phyloP scores from a whole-genome alignment of 2,113 vertebrate species.

The Erythrocercus mccallii region DNA sequence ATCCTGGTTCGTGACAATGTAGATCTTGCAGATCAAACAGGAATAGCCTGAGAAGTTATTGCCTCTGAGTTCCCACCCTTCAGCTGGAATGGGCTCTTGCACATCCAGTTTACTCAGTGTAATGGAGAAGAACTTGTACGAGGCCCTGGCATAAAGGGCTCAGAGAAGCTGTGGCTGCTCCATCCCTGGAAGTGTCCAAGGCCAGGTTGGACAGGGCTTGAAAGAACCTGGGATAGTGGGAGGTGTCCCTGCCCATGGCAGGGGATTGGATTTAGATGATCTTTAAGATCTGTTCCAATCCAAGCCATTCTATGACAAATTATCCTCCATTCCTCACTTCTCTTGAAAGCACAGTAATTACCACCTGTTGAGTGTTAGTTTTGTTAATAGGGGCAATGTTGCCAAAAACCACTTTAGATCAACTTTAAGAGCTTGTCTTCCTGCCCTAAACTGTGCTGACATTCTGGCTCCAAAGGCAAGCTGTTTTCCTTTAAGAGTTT shows the following conservation, averaged over 20 bases:
- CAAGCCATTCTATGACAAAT: not conserved
- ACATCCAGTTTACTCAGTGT: not conserved
- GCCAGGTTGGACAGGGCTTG: not conserved
- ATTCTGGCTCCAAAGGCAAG: not conserved
- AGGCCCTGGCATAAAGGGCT: too few relatives aligned
- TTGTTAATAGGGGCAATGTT: not conserved
- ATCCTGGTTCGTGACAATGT: rapidly evolving
- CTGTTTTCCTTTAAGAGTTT: not conserved
- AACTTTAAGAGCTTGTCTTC: not conserved
- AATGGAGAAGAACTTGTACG: rapidly evolving
- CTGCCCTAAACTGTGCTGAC: not conserved
- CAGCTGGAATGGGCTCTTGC: not conserved
- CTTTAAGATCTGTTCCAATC: not conserved
- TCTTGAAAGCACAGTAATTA: rapidly evolving
- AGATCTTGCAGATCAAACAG: not conserved
- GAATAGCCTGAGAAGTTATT: not conserved
- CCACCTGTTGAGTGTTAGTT: not conserved
- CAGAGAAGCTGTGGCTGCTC: not conserved
- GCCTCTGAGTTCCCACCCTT: not conserved
- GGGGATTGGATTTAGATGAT: not conserved
- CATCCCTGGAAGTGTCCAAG: not conserved
- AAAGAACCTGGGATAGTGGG: not conserved
- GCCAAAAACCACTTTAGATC: not conserved
- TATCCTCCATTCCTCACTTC: not conserved
- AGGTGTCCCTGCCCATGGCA: not conserved